Evolutionary conservation across 2,113 vertebrate genomes (phyloP).

Genomic region (Pseudois nayaur): DNA sequence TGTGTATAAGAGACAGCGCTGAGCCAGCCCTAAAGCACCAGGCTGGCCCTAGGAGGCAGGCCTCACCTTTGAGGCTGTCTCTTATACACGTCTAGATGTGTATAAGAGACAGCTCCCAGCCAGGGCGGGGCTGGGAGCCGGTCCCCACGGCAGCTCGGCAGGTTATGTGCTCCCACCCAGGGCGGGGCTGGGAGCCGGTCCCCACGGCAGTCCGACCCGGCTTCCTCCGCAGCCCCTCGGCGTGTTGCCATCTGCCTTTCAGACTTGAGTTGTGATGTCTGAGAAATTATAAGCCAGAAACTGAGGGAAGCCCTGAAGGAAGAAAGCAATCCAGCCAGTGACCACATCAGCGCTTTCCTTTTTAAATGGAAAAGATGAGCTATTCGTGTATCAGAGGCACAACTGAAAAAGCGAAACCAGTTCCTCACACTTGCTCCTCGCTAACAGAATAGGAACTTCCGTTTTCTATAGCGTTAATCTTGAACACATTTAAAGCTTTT

Average conservation of each 20-base stretch:
- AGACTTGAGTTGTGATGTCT: not conserved
- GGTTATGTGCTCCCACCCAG: too few species aligned
- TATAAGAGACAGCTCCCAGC: too few species aligned
- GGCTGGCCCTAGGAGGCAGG: too few species aligned
- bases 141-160: conserved; percentile 67
- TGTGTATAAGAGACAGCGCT: too few species aligned
- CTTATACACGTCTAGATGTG: too few species aligned
- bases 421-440: not conserved
- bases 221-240: not conserved
- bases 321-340: not conserved
- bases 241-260: not conserved
- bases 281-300: not conserved
- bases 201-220: rapidly evolving
- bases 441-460: not conserved
- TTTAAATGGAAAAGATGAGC: not conserved
- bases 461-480: not conserved
- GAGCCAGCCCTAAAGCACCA: too few species aligned
- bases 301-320: not conserved
- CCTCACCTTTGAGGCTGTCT: too few species aligned
- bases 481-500: not conserved
- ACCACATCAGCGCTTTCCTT: not conserved
- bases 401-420: not conserved
- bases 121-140: too few species aligned
- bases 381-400: not conserved
- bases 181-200: not conserved